These are phyloP conservation scores for Carcinoscorpius rotundicauda DNA, from an alignment of 1,140 invertebrate genomes.

Conservation along the genomic window DNA sequence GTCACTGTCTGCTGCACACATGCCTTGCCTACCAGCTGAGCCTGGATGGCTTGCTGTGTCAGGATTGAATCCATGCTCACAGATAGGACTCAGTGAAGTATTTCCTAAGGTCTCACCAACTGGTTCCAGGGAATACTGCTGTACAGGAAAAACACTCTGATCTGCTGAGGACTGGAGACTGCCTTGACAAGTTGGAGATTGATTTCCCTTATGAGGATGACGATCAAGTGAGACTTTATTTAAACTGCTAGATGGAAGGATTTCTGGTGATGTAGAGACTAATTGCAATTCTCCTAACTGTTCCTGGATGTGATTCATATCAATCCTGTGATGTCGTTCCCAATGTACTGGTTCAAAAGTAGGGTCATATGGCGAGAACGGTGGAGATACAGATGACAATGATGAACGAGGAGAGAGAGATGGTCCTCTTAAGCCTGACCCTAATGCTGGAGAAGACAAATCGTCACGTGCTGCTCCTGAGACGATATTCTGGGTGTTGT, in stretches of 20 bases:
- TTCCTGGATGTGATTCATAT: too few species aligned
- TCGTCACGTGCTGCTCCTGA: slow-evolving; percentile 17
- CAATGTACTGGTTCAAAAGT: slow-evolving; percentile 24
- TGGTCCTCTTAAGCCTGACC: slow-evolving; percentile 16
- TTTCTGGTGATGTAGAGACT: too few species aligned
- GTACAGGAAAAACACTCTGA: neutral
- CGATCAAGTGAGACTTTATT: neutral
- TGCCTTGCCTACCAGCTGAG: slow-evolving; percentile 1
- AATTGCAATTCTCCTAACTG: too few species aligned
- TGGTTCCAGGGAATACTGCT: neutral
- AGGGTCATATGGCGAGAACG: slow-evolving; percentile 49
- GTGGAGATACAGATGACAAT: slow-evolving; percentile 72
- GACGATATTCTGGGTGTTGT: slow-evolving; percentile 15
- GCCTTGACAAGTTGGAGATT: too few species aligned
- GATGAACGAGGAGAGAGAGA: slow-evolving; percentile 70
- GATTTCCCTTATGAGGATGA: too few species aligned
- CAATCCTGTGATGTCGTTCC: slow-evolving; percentile 3
- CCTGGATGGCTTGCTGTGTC: neutral
- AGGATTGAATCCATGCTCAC: neutral
- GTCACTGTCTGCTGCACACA: slow-evolving; percentile 83
- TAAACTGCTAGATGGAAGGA: slow-evolving; percentile 1
- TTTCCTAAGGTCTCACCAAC: neutral
- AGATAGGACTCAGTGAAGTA: neutral
- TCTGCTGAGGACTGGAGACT: too few species aligned
- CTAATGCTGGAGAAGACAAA: slow-evolving; percentile 27